Evolutionary conservation across 2,113 vertebrate genomes (phyloP).

Genomic region (Jaculus jaculus): DNA sequence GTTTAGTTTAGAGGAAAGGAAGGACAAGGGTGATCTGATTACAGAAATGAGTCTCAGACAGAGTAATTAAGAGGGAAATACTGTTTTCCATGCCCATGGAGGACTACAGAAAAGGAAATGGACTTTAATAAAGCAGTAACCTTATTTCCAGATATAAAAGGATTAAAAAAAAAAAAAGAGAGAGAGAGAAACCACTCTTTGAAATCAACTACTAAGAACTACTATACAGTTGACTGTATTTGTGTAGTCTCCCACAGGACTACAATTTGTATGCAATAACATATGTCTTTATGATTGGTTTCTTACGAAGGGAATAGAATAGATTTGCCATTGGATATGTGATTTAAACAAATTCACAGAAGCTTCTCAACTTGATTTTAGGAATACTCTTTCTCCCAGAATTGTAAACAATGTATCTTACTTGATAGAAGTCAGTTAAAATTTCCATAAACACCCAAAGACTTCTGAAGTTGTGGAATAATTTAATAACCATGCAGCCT

Average conservation of each 20-base stretch:
- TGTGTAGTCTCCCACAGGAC: background rate
- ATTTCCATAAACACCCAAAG: background rate
- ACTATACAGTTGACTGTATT: background rate
- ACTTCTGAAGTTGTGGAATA: background rate
- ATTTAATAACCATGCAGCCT: background rate
- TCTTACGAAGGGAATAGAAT: background rate
- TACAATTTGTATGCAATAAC: background rate
- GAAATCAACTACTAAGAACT: background rate
- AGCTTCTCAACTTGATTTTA: background rate
- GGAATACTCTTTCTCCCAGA: background rate
- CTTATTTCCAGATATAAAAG: conserved; percentile 41
- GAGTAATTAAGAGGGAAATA: conserved; percentile 61
- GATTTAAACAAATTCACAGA: background rate
- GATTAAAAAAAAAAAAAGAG: background rate
- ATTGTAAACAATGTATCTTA: background rate
- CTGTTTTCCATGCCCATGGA: background rate
- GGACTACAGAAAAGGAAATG: conserved; percentile 19
- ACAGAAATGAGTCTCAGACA: conserved; percentile 42
- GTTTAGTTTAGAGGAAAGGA: conserved; percentile 60
- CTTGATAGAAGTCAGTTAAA: background rate
- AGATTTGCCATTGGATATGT: background rate
- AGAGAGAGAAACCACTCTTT: background rate
- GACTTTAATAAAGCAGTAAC: conserved; percentile 16
- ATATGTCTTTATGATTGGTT: background rate
- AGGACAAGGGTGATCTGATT: conserved; percentile 55